Evolutionary conservation across 2,113 vertebrate genomes (phyloP).

Genomic region (Alethe diademata): DNA sequence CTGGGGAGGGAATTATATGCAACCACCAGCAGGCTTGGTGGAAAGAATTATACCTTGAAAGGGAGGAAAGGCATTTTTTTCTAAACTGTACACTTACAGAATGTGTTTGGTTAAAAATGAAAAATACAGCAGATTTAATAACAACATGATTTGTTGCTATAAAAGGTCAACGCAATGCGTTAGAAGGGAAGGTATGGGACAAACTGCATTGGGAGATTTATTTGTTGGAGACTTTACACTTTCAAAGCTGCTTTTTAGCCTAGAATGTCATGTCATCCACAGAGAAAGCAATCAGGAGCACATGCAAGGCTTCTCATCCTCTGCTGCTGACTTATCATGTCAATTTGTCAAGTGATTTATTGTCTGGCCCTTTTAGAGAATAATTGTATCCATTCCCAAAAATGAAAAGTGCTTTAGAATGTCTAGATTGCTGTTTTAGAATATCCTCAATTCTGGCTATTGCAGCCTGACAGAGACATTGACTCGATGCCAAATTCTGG

Average conservation of each 20-base stretch:
- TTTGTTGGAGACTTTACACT: not conserved
- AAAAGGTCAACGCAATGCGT: not conserved
- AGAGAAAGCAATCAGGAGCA: not conserved
- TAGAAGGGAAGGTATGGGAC: not conserved
- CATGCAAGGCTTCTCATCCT: not conserved
- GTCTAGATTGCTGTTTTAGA: not conserved
- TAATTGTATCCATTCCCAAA: not conserved
- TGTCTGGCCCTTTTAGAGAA: not conserved
- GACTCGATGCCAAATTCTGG: not conserved
- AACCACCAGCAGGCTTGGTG: not conserved
- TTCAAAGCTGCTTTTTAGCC: not conserved
- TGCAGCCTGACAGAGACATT: not conserved
- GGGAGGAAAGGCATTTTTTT: not conserved
- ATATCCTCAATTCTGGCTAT: not conserved
- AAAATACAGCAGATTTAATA: not conserved
- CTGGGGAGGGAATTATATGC: not conserved
- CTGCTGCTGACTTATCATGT: not conserved
- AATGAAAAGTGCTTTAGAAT: slow-evolving; percentile 5
- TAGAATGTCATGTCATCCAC: not conserved
- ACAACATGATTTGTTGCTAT: not conserved
- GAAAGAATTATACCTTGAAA: not conserved
- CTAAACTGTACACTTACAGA: not conserved
- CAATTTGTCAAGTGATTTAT: slow-evolving; percentile 36
- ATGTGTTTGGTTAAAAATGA: not conserved
- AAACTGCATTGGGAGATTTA: not conserved